Conservation (phyloP, 30 jellyfish, hydroid and myxozoan species). For the Pseudorhiza aurosa region DNA sequence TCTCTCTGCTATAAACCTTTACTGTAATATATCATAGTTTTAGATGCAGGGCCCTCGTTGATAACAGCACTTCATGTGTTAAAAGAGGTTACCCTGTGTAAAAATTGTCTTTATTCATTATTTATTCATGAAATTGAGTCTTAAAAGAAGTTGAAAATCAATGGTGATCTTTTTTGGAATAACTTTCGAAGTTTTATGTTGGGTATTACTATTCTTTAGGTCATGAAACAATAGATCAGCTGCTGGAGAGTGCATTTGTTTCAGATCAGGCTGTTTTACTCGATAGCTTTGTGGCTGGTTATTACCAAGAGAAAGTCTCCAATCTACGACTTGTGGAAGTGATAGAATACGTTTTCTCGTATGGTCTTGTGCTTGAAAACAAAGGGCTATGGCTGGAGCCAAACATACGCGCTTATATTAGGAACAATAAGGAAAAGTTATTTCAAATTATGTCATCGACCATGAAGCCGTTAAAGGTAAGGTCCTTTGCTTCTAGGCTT, state of each 20-base stretch:
- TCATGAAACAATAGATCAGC: slow-evolving; percentile 10
- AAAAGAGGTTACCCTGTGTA: too few relatives aligned
- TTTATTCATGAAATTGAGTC: too few relatives aligned
- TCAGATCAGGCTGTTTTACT: slow-evolving; percentile 47
- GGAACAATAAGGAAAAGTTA: slow-evolving; percentile 52
- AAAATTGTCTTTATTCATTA: too few relatives aligned
- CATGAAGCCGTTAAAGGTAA: slow-evolving; percentile 51
- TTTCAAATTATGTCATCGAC: slow-evolving; percentile 43
- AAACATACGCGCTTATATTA: slow-evolving; percentile 31
- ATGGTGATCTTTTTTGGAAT: too few relatives aligned
- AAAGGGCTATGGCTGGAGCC: slow-evolving; percentile 69
- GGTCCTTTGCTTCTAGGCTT: not conserved
- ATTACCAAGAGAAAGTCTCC: slow-evolving; percentile 49
- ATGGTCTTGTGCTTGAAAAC: slow-evolving; percentile 57
- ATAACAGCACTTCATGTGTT: too few relatives aligned
- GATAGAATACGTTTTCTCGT: slow-evolving; percentile 58
- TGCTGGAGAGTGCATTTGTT: slow-evolving; percentile 6
- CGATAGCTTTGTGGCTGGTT: slow-evolving; percentile 73
- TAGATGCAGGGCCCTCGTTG: too few relatives aligned
- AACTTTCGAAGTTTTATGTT: too few relatives aligned
- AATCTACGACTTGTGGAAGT: slow-evolving; percentile 49
- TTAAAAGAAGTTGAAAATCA: too few relatives aligned
- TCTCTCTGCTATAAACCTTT: too few relatives aligned
- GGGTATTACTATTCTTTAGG: too few relatives aligned
- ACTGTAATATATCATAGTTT: too few relatives aligned